Percentiles rank a stretch among this genome's conserved stretches.
phyloP scores from a whole-genome alignment of 2,113 vertebrate species.

The Choloepus hoffmanni region DNA sequence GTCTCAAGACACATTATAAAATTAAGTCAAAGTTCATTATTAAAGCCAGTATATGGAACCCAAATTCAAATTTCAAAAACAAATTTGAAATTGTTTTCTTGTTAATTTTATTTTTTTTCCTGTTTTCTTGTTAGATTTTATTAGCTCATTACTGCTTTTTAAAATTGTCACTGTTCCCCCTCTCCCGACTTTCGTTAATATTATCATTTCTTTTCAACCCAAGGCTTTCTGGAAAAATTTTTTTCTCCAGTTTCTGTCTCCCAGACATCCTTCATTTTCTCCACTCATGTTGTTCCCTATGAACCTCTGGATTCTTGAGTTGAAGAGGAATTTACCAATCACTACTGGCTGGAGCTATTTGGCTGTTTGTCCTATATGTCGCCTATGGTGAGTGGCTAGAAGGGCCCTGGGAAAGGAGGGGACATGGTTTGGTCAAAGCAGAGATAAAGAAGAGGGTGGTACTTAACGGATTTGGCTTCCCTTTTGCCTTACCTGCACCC shows the following conservation, averaged over 20 bases:
- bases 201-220: neutral
- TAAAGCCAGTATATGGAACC: neutral
- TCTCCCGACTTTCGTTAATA: fast-evolving
- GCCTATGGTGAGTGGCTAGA: slow-evolving; percentile 70
- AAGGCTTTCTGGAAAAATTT: neutral
- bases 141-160: neutral
- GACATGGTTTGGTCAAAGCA: neutral
- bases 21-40: slow-evolving; percentile 32
- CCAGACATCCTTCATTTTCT: slow-evolving; percentile 46
- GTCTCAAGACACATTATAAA: neutral
- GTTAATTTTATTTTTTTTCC: neutral
- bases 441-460: neutral
- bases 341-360: slow-evolving; percentile 73
- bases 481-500: neutral
- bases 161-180: neutral
- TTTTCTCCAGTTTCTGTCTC: neutral
- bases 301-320: slow-evolving; percentile 74
- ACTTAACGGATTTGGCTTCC: neutral
- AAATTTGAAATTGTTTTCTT: neutral
- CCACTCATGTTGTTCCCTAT: slow-evolving; percentile 67
- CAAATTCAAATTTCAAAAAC: no score
- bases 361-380: slow-evolving; percentile 56
- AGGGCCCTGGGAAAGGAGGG: neutral
- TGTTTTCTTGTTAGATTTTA: neutral
- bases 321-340: slow-evolving; percentile 59